These are phyloP conservation scores for Pocota personata DNA, from an alignment of 2,888 invertebrate genomes.

Conservation along the genomic window DNA sequence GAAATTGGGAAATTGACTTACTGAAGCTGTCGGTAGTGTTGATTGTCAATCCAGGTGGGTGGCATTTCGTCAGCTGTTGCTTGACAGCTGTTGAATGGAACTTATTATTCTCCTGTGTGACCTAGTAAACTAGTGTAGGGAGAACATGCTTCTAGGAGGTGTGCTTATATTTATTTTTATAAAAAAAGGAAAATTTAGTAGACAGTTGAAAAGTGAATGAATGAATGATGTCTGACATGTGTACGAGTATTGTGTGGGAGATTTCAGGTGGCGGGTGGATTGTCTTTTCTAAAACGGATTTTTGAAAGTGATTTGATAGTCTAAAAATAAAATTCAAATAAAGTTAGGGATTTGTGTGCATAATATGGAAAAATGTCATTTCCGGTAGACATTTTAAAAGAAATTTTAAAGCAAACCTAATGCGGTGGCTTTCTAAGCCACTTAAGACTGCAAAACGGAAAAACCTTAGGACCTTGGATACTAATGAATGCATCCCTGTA, in stretches of 20 bases:
- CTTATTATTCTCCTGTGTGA: slow-evolving; percentile 33
- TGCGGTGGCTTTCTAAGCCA: too few relatives aligned
- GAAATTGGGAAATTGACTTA: slow-evolving; percentile 43
- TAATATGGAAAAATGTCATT: not conserved
- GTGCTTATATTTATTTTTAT: slow-evolving; percentile 40
- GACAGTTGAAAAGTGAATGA: slow-evolving; percentile 5
- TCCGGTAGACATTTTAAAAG: not conserved
- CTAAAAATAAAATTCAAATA: not conserved
- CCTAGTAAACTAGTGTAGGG: slow-evolving; percentile 39
- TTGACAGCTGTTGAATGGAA: slow-evolving; percentile 20
- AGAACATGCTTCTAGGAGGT: not conserved
- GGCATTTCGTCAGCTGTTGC: slow-evolving; percentile 41
- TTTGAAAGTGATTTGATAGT: not conserved
- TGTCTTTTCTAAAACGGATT: not conserved
- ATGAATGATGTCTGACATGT: slow-evolving; percentile 35
- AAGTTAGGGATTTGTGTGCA: not conserved
- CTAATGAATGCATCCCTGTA: too few relatives aligned
- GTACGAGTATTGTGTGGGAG: slow-evolving; percentile 4
- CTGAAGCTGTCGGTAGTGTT: slow-evolving; percentile 15
- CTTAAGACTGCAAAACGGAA: too few relatives aligned
- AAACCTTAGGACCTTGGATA: too few relatives aligned
- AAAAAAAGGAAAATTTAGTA: not conserved
- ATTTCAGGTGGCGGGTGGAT: not conserved
- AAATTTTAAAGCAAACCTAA: too few relatives aligned
- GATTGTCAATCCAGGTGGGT: slow-evolving; percentile 35